These are phyloP conservation scores for Achlya flavicornis DNA, from an alignment of 2,888 invertebrate species.

Conservation along the genomic window DNA sequence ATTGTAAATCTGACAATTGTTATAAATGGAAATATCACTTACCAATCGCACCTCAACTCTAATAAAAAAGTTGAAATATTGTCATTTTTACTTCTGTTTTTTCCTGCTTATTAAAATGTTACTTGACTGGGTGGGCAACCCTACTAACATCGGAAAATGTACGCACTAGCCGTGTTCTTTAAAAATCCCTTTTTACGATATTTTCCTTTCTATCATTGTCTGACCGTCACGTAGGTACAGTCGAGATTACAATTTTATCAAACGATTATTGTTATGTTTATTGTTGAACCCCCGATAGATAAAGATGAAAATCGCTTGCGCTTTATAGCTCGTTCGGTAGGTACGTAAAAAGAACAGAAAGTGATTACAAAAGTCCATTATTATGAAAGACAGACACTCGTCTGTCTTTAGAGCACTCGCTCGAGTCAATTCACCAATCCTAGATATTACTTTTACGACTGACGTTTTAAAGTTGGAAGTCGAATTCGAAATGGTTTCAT, in stretches of 20 bases:
- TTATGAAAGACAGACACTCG: not conserved
- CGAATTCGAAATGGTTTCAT: not conserved
- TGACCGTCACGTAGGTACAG: conserved; percentile 19
- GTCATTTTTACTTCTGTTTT: not conserved
- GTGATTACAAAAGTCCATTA: not conserved
- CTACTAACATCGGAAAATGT: not conserved
- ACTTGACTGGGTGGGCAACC: not conserved
- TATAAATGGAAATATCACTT: too few species aligned
- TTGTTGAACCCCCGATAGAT: conserved; percentile 23
- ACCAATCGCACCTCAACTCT: too few species aligned
- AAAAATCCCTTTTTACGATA: not conserved
- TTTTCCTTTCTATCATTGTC: conserved; percentile 10
- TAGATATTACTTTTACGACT: not conserved
- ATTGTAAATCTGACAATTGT: too few species aligned
- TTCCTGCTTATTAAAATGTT: not conserved
- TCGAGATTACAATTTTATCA: conserved; percentile 27
- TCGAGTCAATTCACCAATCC: not conserved
- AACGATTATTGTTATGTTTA: conserved; percentile 38
- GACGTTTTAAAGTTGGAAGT: not conserved
- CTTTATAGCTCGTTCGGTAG: not conserved
- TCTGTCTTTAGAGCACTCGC: not conserved
- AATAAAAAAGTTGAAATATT: too few species aligned
- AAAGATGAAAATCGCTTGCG: conserved; percentile 21
- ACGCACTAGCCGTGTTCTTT: not conserved
- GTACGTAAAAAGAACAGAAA: not conserved